Base-by-base conservation (phyloP, 2,113 vertebrate genomes). In the Vulpes vulpes region DNA sequence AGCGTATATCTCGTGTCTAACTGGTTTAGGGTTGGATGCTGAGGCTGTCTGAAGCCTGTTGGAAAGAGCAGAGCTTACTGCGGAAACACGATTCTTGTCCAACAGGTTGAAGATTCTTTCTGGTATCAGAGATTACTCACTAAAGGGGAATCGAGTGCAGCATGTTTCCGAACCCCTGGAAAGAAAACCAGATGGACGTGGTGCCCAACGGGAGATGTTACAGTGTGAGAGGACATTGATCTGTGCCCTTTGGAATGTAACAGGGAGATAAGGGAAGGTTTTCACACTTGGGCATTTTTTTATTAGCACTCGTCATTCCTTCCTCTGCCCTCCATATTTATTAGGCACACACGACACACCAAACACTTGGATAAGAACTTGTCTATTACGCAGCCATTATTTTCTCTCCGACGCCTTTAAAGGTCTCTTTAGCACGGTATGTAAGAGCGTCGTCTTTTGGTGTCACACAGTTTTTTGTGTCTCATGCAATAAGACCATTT, bases 261-360 rank as follows among this genome's bases (percentile, higher is more conserved):
- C 60, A 78, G 11, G 38, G 82, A 90, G 62, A n/a, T 32, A 15
- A 8, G 10, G n/a, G 67, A 89, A 91, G 2, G 38, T 81, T 57
- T 38, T 20, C 32, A n/a, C 53, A 17, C 3, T 91, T 49, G 22
- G 27, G 12, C 11, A 30, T 19, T n/a, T 83, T 49, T 88, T 89
- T 49, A 55, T 53, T 57, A 94, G 9, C 19, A 55, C 65, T 59
- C 30, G n/a, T 12, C 0, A 19, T 89, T 73, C 65, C n/a, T 27
- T 93, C 80, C 27, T 94, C 87, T 62, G 22, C 15, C 20, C 9
- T 78, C 86, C 91, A 73, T 65, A 32, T 84, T 90, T 94, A 73
- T 55, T 80, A 94, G 88, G 23, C 49, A 91, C 19, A 22, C 8
- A 55, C 32, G 83, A 15, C 25, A 51, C 32, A 9, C 22, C 73